Percentiles rank a stretch among this genome's conserved stretches.
Evolutionary conservation across 1,140 invertebrate genomes (phyloP).

Genomic region (Aphelenchoides avenae): DNA sequence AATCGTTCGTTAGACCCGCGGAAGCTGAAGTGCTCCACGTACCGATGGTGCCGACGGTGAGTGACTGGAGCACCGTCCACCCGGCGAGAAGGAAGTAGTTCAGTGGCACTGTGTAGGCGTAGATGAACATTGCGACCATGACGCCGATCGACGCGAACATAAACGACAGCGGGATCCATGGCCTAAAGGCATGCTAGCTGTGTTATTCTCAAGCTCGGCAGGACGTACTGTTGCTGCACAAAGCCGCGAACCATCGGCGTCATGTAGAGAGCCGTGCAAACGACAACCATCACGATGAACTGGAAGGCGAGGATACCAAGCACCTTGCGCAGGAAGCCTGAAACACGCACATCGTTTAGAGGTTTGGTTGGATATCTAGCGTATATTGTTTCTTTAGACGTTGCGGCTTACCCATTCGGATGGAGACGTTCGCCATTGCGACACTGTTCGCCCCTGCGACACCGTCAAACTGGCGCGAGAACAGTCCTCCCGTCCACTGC

Average conservation of each 20-base stretch:
- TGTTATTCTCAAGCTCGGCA: conserved; percentile 12
- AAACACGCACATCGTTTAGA: conserved; percentile 24
- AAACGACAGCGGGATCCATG: conserved; percentile 61
- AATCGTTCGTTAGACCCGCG: conserved; percentile 23
- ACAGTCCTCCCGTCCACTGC: conserved; percentile 16
- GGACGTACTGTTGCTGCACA: conserved; percentile 53
- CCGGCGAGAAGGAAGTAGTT: conserved; percentile 62
- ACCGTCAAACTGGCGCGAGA: conserved; percentile 19
- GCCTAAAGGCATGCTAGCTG: conserved; percentile 30
- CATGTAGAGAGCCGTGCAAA: conserved; percentile 45
- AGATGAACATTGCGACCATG: conserved; percentile 61
- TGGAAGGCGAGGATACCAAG: conserved; percentile 55
- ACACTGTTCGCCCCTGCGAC: conserved; percentile 24
- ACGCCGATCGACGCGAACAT: conserved; percentile 61
- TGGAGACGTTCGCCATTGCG: conserved; percentile 38
- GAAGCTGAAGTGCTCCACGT: too few relatives aligned
- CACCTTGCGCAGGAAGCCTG: conserved; percentile 55
- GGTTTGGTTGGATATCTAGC: conserved; percentile 12
- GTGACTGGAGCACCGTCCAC: conserved; percentile 62
- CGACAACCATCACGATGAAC: conserved; percentile 45
- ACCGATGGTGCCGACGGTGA: conserved; percentile 62
- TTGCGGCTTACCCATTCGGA: conserved; percentile 33
- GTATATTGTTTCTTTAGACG: conserved; percentile 4
- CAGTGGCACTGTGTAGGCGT: conserved; percentile 60
- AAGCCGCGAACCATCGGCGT: conserved; percentile 49